Percentiles rank a stretch among this genome's conserved stretches.
phyloP scores from a whole-genome alignment of 64 coral and sea anemone species.

The Astreopora myriophthalma region DNA sequence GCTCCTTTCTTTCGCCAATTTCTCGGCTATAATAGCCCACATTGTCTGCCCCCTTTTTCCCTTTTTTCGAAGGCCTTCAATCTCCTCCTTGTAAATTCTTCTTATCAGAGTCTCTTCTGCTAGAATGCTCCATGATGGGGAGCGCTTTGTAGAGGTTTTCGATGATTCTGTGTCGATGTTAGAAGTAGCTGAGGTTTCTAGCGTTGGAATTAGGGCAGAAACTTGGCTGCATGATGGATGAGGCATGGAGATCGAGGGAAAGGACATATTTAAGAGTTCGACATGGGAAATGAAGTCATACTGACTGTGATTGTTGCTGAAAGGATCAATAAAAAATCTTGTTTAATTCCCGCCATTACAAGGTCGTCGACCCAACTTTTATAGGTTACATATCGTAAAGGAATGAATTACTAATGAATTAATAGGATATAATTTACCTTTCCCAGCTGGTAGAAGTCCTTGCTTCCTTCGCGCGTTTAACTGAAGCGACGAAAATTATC shows the following conservation, averaged over 20 bases:
- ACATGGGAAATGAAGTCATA: background rate
- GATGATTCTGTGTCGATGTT: no score
- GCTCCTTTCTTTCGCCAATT: background rate
- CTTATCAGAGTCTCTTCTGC: no score
- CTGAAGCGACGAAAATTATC: no score
- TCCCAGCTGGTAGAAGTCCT: background rate
- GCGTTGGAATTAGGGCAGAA: background rate
- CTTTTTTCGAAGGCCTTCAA: no score
- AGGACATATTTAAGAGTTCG: background rate
- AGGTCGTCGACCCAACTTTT: no score
- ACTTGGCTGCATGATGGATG: background rate
- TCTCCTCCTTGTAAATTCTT: no score
- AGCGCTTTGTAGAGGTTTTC: no score
- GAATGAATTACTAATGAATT: background rate
- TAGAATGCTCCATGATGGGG: no score
- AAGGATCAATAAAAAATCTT: no score
- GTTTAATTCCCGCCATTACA: no score
- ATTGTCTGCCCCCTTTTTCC: background rate
- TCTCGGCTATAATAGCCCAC: background rate
- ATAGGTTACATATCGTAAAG: background rate
- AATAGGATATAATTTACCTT: background rate
- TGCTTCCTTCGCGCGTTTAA: no score
- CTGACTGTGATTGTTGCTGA: background rate
- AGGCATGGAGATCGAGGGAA: background rate
- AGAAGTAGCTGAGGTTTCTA: background rate